Base-by-base conservation (phyloP, 30 jellyfish, hydroid and myxozoan genomes). In the Cassiopea andromeda region DNA sequence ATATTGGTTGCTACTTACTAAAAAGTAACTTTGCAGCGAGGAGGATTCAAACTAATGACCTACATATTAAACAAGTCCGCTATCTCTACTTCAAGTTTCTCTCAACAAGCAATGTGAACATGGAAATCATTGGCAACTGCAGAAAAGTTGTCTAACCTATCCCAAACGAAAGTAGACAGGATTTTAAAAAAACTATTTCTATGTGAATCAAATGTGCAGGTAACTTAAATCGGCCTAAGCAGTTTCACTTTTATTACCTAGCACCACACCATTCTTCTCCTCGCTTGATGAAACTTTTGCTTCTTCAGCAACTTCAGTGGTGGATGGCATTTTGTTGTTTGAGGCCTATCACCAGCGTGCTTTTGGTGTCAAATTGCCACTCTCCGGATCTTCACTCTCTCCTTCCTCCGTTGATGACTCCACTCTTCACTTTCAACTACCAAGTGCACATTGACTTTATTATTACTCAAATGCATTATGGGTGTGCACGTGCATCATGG, bases 301-400 rank as follows among this genome's bases (percentile, higher is more conserved):
- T 68, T 89, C 89, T 80, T 89, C 96, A 15, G 60, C 77, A 80
- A 83, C 96, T 81, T 89, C 96, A 67, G 96, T 76, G 96, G 96
- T 87, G 48, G 96, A 78, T 77, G 96, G 90, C 96, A 89, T 89
- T 17, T 70, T 81, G 92, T 19, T 80, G 92, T 77, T 69, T 49
- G 59, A 78, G 69, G 91, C 96, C 93, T 15, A 89, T 77, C 73
- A 17, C 87, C 92, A 85, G 87, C 87, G 73, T 82, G 80, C 89
- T 67, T 78, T 60, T 44, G 93, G 70, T 86, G 93, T 86, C 81
- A 46, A 66, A 10, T 44, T 18, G 89, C 93, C 85, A 73, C 93
- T 38, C 93, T 75, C 91, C 77, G 61, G 93, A 46, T 86, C 93
- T 86, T 76, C 71, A 48, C 93, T 48, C 88, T 68, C 93, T 38